phyloP scores from a whole-genome alignment of 2,888 invertebrate genomes.

The Chalcis sispes region DNA sequence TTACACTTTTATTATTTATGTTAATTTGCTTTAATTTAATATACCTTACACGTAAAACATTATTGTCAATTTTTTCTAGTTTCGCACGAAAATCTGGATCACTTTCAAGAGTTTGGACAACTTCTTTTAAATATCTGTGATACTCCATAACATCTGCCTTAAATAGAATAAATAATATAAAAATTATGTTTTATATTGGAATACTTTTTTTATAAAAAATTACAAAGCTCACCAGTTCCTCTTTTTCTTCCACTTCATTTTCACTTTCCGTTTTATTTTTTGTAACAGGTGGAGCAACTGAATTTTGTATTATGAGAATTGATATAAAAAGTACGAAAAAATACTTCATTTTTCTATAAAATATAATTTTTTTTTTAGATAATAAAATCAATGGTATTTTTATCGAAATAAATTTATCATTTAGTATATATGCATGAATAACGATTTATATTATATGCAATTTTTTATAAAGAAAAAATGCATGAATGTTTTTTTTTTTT shows the following conservation, averaged over 20 bases:
- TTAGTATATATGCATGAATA: no score
- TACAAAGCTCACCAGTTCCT: slow-evolving; percentile 57
- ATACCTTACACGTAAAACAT: slow-evolving; percentile 88
- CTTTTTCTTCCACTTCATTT: slow-evolving; percentile 64
- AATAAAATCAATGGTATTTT: no score
- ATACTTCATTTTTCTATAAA: slow-evolving; percentile 59
- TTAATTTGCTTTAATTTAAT: slow-evolving; percentile 31
- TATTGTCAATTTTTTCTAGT: slow-evolving; percentile 87
- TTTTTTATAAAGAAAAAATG: no score
- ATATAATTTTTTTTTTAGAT: background rate
- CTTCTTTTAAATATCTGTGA: slow-evolving; percentile 92
- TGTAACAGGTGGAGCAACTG: slow-evolving; percentile 77
- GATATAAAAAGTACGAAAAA: slow-evolving; percentile 51
- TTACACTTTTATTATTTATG: slow-evolving; percentile 6
- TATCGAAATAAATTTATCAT: no score
- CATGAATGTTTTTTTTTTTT: no score
- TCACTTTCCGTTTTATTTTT: slow-evolving; percentile 69
- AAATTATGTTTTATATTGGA: background rate
- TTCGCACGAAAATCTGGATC: slow-evolving; percentile 90
- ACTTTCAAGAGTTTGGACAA: slow-evolving; percentile 91
- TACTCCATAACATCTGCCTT: slow-evolving; percentile 79
- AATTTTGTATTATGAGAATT: slow-evolving; percentile 65
- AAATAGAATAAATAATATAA: slow-evolving; percentile 28
- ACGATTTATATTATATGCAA: no score
- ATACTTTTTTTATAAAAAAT: slow-evolving; percentile 29